Conservation (phyloP, 1,140 invertebrate genomes). For the Lethocerus indicus region DNA sequence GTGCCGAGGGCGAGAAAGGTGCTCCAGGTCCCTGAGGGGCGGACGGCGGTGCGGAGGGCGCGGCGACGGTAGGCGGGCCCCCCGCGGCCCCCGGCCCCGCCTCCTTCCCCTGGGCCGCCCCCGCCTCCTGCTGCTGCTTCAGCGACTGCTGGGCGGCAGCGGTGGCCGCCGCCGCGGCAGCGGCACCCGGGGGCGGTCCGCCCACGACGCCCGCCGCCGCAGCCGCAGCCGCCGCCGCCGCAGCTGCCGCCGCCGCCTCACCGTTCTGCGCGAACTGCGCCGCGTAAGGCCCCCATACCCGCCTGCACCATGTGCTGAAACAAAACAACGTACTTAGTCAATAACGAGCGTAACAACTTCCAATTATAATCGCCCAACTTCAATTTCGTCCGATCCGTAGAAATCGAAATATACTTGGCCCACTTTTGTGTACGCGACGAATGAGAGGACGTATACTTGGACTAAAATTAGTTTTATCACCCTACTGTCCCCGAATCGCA, state of each 20-base stretch:
- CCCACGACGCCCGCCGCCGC: conserved; percentile 27
- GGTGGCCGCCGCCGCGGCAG: conserved; percentile 23
- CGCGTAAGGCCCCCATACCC: conserved; percentile 60
- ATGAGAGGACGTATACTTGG: too few species aligned
- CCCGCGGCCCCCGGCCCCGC: conserved; percentile 22
- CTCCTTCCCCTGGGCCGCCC: conserved; percentile 24
- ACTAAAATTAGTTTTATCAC: too few species aligned
- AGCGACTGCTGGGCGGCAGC: conserved; percentile 23
- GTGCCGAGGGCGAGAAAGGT: conserved; percentile 19
- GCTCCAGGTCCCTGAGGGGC: conserved; percentile 16
- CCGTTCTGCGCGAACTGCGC: conserved; percentile 53
- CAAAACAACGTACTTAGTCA: conserved; percentile 24
- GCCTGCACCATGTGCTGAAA: conserved; percentile 91
- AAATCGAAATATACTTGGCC: too few species aligned
- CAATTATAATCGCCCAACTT: too few species aligned
- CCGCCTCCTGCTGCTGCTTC: conserved; percentile 22
- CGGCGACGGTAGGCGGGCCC: conserved; percentile 28
- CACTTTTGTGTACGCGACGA: too few species aligned
- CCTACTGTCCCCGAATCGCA: too few species aligned
- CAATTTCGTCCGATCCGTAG: too few species aligned
- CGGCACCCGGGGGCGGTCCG: conserved; percentile 26
- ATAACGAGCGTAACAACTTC: too few species aligned
- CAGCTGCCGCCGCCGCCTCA: conserved; percentile 27
- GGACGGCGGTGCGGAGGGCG: conserved; percentile 17
- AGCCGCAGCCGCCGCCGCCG: conserved; percentile 30